A percentile compares a stretch with the other conserved stretches of the same genome.
These are phyloP conservation scores for Himantopus leucocephalus DNA, from an alignment of 2,113 vertebrate species.

Conservation along the genomic window DNA sequence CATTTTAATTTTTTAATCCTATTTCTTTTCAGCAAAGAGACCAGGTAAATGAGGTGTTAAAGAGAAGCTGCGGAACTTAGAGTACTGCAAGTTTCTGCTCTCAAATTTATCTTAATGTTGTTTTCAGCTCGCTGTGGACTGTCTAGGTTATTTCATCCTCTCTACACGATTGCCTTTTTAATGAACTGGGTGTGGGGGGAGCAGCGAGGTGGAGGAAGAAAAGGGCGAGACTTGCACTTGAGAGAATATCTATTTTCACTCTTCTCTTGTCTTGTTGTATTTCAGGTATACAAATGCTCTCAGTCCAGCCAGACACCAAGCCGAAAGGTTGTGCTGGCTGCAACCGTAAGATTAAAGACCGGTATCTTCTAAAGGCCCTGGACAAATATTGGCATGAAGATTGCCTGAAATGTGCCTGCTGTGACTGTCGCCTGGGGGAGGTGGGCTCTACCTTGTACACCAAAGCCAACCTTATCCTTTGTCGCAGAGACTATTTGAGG, in stretches of 20 bases:
- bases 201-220: neutral
- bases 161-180: neutral
- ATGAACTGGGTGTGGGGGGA: neutral
- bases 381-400: conserved; percentile 99
- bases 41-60: neutral
- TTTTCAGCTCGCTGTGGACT: neutral
- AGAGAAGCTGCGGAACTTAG: neutral
- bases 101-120: neutral
- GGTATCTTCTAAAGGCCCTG: conserved; percentile 95
- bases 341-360: conserved; percentile 99
- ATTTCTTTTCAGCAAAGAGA: neutral
- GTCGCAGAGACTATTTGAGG: conserved; percentile 96
- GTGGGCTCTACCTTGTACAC: conserved; percentile 98
- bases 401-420: conserved; percentile 98
- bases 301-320: conserved; percentile 99
- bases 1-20: neutral
- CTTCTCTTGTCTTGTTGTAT: neutral
- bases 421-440: conserved; percentile 95
- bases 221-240: neutral
- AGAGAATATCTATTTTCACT: neutral
- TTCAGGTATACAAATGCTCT: conserved; percentile 99
- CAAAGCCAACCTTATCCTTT: conserved; percentile 98
- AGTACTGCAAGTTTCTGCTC: neutral
- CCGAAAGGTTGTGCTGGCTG: conserved; percentile 99
- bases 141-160: neutral